These are phyloP conservation scores for Myripristis murdjan DNA, from an alignment of 2,797 vertebrate species.

Conservation along the genomic window DNA sequence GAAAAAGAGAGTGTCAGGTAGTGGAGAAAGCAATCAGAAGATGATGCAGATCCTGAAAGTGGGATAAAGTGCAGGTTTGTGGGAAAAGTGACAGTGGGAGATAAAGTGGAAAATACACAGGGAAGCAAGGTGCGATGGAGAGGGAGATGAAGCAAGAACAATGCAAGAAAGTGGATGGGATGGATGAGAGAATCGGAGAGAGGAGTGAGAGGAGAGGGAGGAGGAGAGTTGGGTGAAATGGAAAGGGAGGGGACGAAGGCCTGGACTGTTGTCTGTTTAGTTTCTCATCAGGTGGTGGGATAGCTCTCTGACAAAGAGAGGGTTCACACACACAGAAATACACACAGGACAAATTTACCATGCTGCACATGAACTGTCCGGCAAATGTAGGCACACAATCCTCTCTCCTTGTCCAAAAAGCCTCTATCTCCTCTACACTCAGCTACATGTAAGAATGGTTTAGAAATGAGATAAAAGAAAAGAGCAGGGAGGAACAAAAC, in stretches of 20 bases:
- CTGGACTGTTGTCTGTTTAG: conserved; percentile 7
- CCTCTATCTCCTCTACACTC: background rate
- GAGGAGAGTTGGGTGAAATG: conserved; percentile 24
- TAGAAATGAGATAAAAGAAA: conserved; percentile 20
- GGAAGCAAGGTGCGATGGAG: conserved; percentile 27
- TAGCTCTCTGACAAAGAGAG: conserved; percentile 35
- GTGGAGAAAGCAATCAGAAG: background rate
- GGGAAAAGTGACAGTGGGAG: conserved; percentile 26
- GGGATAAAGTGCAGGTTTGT: background rate
- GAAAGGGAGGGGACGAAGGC: conserved; percentile 11
- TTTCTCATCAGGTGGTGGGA: conserved; percentile 36
- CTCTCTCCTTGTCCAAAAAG: conserved; percentile 14
- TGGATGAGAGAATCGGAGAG: conserved; percentile 10
- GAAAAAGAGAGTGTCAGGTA: background rate
- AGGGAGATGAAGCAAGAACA: conserved; percentile 27
- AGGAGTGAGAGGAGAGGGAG: background rate
- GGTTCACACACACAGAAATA: conserved; percentile 10
- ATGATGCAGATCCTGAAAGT: background rate
- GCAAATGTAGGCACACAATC: conserved; percentile 8
- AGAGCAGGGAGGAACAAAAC: conserved; percentile 15
- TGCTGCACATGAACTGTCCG: conserved; percentile 1
- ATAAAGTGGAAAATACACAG: conserved; percentile 48
- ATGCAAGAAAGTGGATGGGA: conserved; percentile 16
- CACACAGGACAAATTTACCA: background rate
- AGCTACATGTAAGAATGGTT: conserved; percentile 12